Conservation (phyloP, 2,888 invertebrate genomes). For the Orthosia gothica region DNA sequence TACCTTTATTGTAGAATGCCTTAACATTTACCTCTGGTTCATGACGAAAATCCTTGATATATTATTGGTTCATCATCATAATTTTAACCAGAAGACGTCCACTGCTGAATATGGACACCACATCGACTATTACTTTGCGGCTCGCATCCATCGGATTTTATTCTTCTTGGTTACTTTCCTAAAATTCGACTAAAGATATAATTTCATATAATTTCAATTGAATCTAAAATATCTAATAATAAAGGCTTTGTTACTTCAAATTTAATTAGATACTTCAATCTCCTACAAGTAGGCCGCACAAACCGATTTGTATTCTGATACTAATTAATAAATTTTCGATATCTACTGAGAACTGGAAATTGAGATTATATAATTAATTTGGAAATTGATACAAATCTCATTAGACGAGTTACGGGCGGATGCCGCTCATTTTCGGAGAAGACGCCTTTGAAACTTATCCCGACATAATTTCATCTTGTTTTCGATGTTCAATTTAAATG, state of each 20-base stretch:
- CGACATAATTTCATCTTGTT: neutral
- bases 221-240: constrained; percentile 1
- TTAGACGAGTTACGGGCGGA: neutral
- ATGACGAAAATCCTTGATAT: neutral
- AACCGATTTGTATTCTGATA: constrained; percentile 15
- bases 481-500: constrained; percentile 11
- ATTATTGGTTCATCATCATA: neutral
- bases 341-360: neutral
- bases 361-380: constrained; percentile 14
- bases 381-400: constrained; percentile 19
- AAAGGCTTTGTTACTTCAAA: neutral
- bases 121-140: no score
- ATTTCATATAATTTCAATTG: neutral
- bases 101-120: no score
- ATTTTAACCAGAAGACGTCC: no score
- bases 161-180: neutral
- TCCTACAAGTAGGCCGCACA: neutral
- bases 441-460: constrained; percentile 13
- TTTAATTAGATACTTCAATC: constrained; percentile 9
- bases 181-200: neutral
- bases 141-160: no score
- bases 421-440: neutral
- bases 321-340: constrained; percentile 23
- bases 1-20: neutral
- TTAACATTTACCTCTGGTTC: neutral